Percentiles rank a stretch among this genome's conserved stretches.
Conservation (phyloP, 2,888 invertebrate species). For the Endotricha flammealis region DNA sequence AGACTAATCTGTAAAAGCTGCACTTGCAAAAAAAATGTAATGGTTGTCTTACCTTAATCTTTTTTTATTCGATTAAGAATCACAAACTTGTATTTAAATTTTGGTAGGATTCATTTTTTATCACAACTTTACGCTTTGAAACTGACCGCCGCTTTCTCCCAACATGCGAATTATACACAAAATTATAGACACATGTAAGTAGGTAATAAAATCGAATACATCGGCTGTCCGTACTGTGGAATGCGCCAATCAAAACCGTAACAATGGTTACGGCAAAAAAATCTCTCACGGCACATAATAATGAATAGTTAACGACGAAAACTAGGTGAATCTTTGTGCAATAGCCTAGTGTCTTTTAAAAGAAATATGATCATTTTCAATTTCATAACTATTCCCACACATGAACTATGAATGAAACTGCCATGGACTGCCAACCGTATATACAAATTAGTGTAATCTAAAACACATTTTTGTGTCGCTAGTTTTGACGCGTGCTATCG, state of each 20-base stretch:
- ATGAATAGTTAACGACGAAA: constrained; percentile 76
- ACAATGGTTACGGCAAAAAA: constrained; percentile 67
- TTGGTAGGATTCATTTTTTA: too few species aligned
- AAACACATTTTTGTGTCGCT: constrained; percentile 60
- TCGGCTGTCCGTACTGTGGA: constrained; percentile 52
- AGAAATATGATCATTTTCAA: constrained; percentile 78
- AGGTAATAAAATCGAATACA: constrained; percentile 22
- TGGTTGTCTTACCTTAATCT: too few species aligned
- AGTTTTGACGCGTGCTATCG: constrained; percentile 46
- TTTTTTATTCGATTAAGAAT: too few species aligned
- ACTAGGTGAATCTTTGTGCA: constrained; percentile 79
- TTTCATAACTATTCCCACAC: constrained; percentile 76
- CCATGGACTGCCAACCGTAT: constrained; percentile 41
- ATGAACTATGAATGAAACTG: constrained; percentile 60
- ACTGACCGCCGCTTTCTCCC: too few species aligned
- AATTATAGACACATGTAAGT: not conserved
- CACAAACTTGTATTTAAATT: too few species aligned
- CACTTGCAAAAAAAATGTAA: too few species aligned
- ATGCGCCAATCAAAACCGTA: constrained; percentile 64
- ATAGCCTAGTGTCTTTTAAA: constrained; percentile 72
- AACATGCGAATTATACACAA: not conserved
- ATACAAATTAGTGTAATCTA: constrained; percentile 74
- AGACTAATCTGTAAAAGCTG: too few species aligned
- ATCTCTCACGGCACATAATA: constrained; percentile 73
- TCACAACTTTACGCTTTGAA: too few species aligned